Conservation (phyloP, 2,113 vertebrate species). For the Aegotheles bennettii region DNA sequence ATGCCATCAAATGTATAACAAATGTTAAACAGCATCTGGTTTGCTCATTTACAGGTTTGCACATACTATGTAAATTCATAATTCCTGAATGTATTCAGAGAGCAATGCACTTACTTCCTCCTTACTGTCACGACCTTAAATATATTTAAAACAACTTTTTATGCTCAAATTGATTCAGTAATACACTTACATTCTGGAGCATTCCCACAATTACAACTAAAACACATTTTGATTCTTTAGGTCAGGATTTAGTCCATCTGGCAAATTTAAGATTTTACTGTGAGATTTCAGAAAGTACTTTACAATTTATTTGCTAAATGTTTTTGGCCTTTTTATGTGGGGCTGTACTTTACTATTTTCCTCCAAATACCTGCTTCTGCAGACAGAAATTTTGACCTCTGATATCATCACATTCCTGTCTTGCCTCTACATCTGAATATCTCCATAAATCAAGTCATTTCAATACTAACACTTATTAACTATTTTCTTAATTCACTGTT, state of each 20-base stretch:
- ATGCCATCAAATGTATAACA: neutral
- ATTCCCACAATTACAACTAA: neutral
- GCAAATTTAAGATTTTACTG: conserved; percentile 29
- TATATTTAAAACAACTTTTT: neutral
- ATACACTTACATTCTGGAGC: neutral
- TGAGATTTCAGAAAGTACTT: conserved; percentile 23
- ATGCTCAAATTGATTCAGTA: neutral
- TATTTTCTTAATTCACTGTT: conserved; percentile 24
- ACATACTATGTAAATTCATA: neutral
- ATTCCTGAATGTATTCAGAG: neutral
- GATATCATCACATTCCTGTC: conserved; percentile 50
- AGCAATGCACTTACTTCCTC: neutral
- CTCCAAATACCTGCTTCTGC: conserved; percentile 36
- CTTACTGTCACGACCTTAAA: neutral
- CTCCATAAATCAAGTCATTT: conserved; percentile 55
- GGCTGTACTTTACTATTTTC: conserved; percentile 31
- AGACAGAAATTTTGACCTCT: conserved; percentile 60
- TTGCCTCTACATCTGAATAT: conserved; percentile 6
- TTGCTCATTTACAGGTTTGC: neutral
- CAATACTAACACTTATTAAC: conserved; percentile 23
- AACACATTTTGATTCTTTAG: neutral
- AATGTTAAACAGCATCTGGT: conserved; percentile 5
- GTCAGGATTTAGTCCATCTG: conserved; percentile 15
- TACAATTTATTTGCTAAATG: conserved; percentile 38
- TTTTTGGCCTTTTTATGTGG: conserved; percentile 31